Base-by-base conservation (phyloP, 2,888 invertebrate species). In the Agrochola litura region DNA sequence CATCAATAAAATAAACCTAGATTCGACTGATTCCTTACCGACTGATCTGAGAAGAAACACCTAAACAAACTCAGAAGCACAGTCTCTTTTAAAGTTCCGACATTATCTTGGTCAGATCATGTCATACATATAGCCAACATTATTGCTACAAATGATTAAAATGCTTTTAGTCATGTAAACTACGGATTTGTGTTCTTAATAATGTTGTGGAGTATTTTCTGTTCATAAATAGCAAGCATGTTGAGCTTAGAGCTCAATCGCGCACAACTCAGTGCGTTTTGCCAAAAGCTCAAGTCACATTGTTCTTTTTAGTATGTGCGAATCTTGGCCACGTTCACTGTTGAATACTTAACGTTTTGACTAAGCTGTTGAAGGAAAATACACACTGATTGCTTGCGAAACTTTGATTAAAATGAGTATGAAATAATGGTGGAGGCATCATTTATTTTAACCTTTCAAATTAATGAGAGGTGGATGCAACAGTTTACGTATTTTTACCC, bases 221-320 rank as follows among this genome's bases (percentile, higher is more conserved):
- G 19, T 37, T 22, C 10, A 41, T 58, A 1, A 16, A 9, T 14
- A 58, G 16, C n/a, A 30, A 22, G 12, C 19, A 10, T 19, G 60
- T 52, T 19, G 3, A 46, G 46, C 46, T 46, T 46, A 46, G 14
- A 46, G 46, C 46, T 46, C 46, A 46, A 14, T 46, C 4, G 46
- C 46, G 46, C 46, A 14, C 14, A 61, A 67, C 19, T 43, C 19
- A 4, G 67, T 43, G 30, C 19, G 25, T 54, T 46, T 68, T 77
- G 77, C 77, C 77, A 77, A 76, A 68, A 37, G 30, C 10, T 54
- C 46, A 46, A 46, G 46, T 46, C 5, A 12, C 46, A 63, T 54
- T 76, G 52, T 64, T 76, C 77, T 61, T 43, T 6, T 60, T 30
- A 43, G 61, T 77, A 16, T 61, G 61, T 61, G 68, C 19, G 43